Evolutionary conservation across 2,797 vertebrate genomes (phyloP).

Genomic region (Anguilla obscura): DNA sequence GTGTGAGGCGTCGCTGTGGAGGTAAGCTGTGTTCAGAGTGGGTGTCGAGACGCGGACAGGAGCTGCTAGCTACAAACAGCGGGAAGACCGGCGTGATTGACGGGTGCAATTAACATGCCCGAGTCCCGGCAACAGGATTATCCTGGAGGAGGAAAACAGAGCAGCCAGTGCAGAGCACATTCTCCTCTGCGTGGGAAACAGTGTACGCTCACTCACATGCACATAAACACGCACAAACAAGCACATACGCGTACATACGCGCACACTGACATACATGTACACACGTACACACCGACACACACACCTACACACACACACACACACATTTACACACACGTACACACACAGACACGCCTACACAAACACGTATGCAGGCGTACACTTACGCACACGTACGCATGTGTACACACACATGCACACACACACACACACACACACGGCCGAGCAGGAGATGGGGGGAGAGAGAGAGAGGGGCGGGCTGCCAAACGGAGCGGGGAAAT

Average conservation of each 20-base stretch:
- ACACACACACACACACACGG: slow-evolving; percentile 31
- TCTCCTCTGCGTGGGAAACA: background rate
- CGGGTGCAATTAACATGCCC: slow-evolving; percentile 29
- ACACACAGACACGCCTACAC: background rate
- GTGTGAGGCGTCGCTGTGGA: background rate
- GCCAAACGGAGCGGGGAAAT: slow-evolving; percentile 74
- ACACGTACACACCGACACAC: background rate
- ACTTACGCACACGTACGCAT: background rate
- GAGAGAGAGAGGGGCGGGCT: slow-evolving; percentile 52
- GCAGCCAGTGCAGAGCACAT: background rate
- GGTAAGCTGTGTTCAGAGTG: background rate
- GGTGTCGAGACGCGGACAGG: slow-evolving; percentile 11
- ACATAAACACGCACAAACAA: background rate
- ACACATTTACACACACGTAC: background rate
- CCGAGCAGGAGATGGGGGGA: slow-evolving; percentile 52
- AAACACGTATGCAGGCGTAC: background rate
- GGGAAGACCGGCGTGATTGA: slow-evolving; percentile 1
- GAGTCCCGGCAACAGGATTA: slow-evolving; percentile 7
- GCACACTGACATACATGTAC: background rate
- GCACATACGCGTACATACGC: background rate
- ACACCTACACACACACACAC: background rate
- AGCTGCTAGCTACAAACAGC: slow-evolving; percentile 6
- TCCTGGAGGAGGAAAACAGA: slow-evolving; percentile 3
- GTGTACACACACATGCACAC: background rate
- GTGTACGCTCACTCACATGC: background rate